Base-by-base conservation (phyloP, 2,888 invertebrate genomes). In the Lasioglossum leucozonium region DNA sequence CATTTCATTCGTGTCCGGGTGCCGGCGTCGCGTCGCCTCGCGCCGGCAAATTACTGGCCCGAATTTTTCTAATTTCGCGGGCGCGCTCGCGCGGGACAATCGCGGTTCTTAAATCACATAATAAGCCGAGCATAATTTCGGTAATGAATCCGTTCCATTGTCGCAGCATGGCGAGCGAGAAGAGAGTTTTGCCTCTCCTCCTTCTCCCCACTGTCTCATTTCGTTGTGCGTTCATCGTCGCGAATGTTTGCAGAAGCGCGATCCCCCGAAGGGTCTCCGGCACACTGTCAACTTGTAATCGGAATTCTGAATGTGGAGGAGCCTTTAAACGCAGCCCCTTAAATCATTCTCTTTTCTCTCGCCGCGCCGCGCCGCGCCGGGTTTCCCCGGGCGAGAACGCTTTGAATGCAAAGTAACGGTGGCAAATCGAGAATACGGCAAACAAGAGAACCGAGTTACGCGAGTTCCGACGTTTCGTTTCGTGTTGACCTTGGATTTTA, bases 311-410 rank as follows among this genome's bases (percentile, higher is more conserved):
- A 65, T 18, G 75, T 51, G n/a, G 16, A 42, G 58, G 47, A 40
- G 77, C 51, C 42, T 72, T 81, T 76, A 62, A 76, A 72, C 47
- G 69, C 4, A 42, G 30, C 30, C 62, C 26, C 58, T 84, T 81
- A 77, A 84, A 84, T 84, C 81, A 81, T 74, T 73, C 67, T 72
- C 51, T 47, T 69, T 65, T 73, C 81, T 16, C 71, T 44, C 34
- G 3, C n/a, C n/a, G n/a, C n/a, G n/a, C n/a, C 44, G 71, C 18
- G 26, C n/a, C n/a, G n/a, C n/a, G 30, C 18, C 26, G 22, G 10
- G 22, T 18, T 22, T 51, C 0, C 22, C 10, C 51, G 13, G 71
- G 30, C 71, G 30, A 30, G n/a, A 47, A 47, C 26, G 47, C 42
- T 76, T 76, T 76, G 34, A 67, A 76, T 76, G 44, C 30, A 76